A percentile compares a stretch with the other conserved stretches of the same genome.
These are phyloP conservation scores for Characodon lateralis DNA, from an alignment of 2,797 vertebrate genomes.

Conservation along the genomic window DNA sequence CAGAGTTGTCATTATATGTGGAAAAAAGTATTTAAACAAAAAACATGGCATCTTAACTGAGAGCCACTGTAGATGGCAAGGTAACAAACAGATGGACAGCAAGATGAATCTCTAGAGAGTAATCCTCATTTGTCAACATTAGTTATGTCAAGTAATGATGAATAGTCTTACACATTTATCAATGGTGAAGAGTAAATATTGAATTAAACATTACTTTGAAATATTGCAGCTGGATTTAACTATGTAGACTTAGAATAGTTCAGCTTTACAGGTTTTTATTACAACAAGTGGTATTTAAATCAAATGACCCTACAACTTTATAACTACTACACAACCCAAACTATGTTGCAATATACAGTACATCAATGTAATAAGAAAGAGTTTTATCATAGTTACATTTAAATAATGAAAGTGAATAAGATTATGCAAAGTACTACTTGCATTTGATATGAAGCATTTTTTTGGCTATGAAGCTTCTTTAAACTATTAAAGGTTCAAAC, in stretches of 20 bases:
- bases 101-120: not conserved
- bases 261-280: not conserved
- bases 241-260: not conserved
- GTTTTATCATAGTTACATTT: not conserved
- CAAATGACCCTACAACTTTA: not conserved
- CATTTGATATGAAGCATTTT: constrained; percentile 13
- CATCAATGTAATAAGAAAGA: not conserved
- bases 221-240: not conserved
- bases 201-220: not conserved
- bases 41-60: not conserved
- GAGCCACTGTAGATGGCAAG: not conserved
- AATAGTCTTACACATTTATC: too few relatives aligned
- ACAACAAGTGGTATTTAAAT: not conserved
- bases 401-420: constrained; percentile 17
- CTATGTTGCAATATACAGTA: not conserved
- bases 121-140: not conserved
- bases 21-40: not conserved
- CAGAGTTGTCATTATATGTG: too few relatives aligned
- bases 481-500: constrained; percentile 33
- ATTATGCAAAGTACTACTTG: constrained; percentile 13
- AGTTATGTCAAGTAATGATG: not conserved
- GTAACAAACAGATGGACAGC: not conserved
- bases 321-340: not conserved
- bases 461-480: constrained; percentile 32
- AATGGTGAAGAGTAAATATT: not conserved